Evolutionary conservation across 2,797 vertebrate species (phyloP), one percentile per base, ranked within the genome.

Genomic region (Pagetopsis macropterus): DNA sequence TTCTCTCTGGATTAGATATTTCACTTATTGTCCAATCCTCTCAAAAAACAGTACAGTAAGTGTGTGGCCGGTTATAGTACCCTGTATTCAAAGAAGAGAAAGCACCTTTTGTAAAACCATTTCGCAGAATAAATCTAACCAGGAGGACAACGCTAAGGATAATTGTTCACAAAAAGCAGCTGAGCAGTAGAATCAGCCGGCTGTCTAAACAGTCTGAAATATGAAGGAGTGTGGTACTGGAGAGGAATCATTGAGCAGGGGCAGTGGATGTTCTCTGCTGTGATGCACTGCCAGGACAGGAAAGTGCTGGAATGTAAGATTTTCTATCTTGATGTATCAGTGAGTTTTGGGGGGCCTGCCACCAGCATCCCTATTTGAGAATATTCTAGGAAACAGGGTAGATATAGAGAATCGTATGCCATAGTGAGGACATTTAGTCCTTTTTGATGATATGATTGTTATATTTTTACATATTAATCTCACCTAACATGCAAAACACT

Each of bases 191-290:
- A 50, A 23, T 44, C 23, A n/a, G 21, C 16, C 9, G 13, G 4
- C 17, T 62, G 14, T 51, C 19, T 27, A 50, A 56, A 21, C 27
- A 40, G 59, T 48, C 33, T 37, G 23, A 59, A 44, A 44, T 41
- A 23, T 65, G 13, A 37, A 44, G 16, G 17, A 14, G 4, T n/a
- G 27, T 41, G 3, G 54, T 41, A 27, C 23, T 15, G 45, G 40
- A 46, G 5, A 37, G 15, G 17, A 59, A 59, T 54, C 21, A 45
- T 1, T 44, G 50, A 62, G 37, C 10, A 5, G 21, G 21, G 13
- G 9, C 31, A 52, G 15, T 66, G 56, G 46, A 57, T 55, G 23
- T 59, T 3, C n/a, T 71, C 48, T 48, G 27, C 37, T 68, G 6
- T 52, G 63, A 48, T 17, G 2, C 41, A 40, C 16, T 23, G 48